Conservation (phyloP, 2,888 invertebrate species). For the Pseudococcus longispinus region DNA sequence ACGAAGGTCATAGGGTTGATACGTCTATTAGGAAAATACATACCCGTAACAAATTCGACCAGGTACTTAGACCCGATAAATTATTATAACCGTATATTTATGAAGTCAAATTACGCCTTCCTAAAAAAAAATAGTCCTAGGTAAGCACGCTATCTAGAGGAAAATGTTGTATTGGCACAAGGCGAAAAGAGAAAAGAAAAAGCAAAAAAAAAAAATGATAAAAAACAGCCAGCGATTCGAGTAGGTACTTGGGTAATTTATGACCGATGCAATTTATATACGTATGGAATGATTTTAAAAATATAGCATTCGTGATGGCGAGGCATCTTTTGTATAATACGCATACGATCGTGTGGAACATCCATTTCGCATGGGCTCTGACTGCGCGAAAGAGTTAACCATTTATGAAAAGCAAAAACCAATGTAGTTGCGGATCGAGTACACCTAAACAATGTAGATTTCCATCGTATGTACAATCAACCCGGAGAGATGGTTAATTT, state of each 20-base stretch:
- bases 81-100: background rate
- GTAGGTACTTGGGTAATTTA: background rate
- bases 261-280: constrained; percentile 7
- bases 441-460: constrained; percentile 20
- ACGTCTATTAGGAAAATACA: background rate
- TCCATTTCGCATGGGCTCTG: background rate
- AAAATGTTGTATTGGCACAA: background rate
- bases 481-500: constrained; percentile 12
- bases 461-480: background rate
- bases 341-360: constrained; percentile 16
- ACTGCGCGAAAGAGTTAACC: background rate
- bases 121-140: background rate
- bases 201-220: background rate
- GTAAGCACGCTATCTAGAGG: background rate
- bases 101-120: background rate
- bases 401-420: constrained; percentile 9
- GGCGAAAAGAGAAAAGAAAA: background rate
- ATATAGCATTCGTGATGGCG: background rate
- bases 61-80: background rate
- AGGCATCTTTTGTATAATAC: background rate
- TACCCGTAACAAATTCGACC: background rate
- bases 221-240: background rate
- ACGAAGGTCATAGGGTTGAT: background rate
- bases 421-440: background rate
- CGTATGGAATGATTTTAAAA: constrained; percentile 1